These are phyloP conservation scores for Subanguina moxae DNA, from an alignment of 1,140 invertebrate genomes.

Conservation along the genomic window DNA sequence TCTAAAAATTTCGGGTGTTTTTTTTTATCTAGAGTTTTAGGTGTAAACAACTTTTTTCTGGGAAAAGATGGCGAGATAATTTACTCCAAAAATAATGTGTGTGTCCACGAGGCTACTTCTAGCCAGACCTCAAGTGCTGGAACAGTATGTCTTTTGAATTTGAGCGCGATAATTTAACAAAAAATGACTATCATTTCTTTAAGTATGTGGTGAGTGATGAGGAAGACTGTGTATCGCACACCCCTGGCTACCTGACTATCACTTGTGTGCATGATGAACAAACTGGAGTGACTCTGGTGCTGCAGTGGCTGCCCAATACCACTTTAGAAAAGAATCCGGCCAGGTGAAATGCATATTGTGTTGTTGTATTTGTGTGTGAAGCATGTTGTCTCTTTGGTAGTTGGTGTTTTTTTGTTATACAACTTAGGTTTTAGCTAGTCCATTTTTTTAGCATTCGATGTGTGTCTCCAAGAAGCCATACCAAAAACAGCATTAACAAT, in stretches of 20 bases:
- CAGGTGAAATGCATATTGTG: conserved; percentile 58
- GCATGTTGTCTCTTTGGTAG: too few relatives aligned
- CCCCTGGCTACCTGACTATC: conserved; percentile 84
- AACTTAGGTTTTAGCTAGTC: too few relatives aligned
- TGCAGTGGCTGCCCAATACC: conserved; percentile 88
- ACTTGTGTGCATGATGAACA: conserved; percentile 68
- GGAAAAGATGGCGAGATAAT: conserved; percentile 57
- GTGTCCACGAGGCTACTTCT: conserved; percentile 80
- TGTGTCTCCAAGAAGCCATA: conserved; percentile 48
- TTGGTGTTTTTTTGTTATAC: neutral
- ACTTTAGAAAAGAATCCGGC: conserved; percentile 79
- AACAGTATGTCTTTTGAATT: neutral
- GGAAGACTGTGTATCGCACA: conserved; percentile 66
- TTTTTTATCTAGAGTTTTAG: conserved; percentile 25
- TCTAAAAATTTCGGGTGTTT: neutral
- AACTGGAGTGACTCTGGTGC: conserved; percentile 72
- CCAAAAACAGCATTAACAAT: conserved; percentile 9
- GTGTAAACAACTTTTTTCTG: conserved; percentile 48
- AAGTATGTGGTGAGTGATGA: neutral
- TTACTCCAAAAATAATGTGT: conserved; percentile 78
- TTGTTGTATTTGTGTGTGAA: conserved; percentile 13
- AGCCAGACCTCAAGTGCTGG: conserved; percentile 63
- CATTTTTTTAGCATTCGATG: conserved; percentile 50
- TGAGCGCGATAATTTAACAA: neutral
- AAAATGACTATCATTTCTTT: neutral